Percentiles rank a stretch among this genome's conserved stretches.
phyloP scores from a whole-genome alignment of 2,888 invertebrate genomes.

The Lypha dubia region DNA sequence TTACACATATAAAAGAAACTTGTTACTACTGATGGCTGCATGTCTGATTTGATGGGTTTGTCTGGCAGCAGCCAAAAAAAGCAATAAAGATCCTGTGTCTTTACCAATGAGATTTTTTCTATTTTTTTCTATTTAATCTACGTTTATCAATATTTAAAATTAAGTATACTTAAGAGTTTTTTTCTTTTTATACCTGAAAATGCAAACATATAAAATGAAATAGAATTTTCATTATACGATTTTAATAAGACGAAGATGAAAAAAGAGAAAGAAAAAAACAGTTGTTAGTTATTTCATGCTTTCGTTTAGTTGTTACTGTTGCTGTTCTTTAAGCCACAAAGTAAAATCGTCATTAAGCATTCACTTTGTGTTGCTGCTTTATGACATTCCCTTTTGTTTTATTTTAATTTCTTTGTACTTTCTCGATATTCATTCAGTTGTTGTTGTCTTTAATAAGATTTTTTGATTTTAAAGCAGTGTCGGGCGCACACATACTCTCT shows the following conservation, averaged over 20 bases:
- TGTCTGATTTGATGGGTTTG: slow-evolving; percentile 8
- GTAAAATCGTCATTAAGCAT: slow-evolving; percentile 21
- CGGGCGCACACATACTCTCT: too few relatives aligned
- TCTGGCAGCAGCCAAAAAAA: too few relatives aligned
- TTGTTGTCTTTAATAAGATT: slow-evolving; percentile 25
- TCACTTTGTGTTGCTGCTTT: slow-evolving; percentile 1
- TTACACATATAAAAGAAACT: slow-evolving; percentile 1
- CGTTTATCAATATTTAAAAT: slow-evolving; percentile 49
- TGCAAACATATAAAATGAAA: slow-evolving; percentile 1
- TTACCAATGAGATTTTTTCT: too few relatives aligned
- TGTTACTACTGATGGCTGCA: not conserved
- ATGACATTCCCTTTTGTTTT: not conserved
- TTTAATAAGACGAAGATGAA: not conserved
- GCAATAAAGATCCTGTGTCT: not conserved
- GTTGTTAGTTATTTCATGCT: not conserved
- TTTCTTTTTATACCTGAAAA: slow-evolving; percentile 12
- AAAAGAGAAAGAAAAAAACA: too few relatives aligned
- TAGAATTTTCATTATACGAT: slow-evolving; percentile 11
- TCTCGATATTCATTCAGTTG: slow-evolving; percentile 48
- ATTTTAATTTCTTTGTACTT: too few relatives aligned
- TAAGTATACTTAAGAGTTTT: slow-evolving; percentile 8
- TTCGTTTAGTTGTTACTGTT: not conserved
- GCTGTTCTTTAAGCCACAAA: slow-evolving; percentile 20
- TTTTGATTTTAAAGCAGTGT: too few relatives aligned
- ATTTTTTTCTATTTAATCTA: not conserved